phyloP scores from a whole-genome alignment of 2,113 vertebrate genomes.

The Stegastes partitus region DNA sequence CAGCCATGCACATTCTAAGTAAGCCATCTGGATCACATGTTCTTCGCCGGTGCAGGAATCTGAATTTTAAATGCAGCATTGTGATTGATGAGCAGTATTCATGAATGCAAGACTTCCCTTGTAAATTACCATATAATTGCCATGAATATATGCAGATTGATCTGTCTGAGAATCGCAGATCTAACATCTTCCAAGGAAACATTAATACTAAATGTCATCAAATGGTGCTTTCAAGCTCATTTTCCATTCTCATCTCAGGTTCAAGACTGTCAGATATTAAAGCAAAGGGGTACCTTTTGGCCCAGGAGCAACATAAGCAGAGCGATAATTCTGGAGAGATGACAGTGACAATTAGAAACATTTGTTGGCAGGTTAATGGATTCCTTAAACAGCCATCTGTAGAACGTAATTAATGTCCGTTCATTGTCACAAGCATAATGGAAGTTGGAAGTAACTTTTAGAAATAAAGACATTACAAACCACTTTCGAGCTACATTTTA shows the following conservation, averaged over 20 bases:
- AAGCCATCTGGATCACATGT: slow-evolving; percentile 40
- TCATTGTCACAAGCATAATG: slow-evolving; percentile 8
- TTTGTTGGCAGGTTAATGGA: slow-evolving; percentile 39
- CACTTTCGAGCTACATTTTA: not conserved
- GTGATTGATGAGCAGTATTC: slow-evolving; percentile 75
- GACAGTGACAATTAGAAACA: slow-evolving; percentile 31
- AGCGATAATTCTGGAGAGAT: slow-evolving; percentile 16
- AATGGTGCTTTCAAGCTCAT: slow-evolving; percentile 58
- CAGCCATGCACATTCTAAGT: slow-evolving; percentile 23
- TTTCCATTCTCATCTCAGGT: slow-evolving; percentile 47
- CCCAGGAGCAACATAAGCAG: slow-evolving; percentile 10
- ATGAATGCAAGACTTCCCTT: slow-evolving; percentile 63
- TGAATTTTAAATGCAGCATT: slow-evolving; percentile 68
- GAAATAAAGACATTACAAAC: slow-evolving; percentile 2
- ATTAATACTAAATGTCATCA: slow-evolving; percentile 63
- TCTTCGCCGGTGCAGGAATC: slow-evolving; percentile 44
- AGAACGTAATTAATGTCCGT: slow-evolving; percentile 3
- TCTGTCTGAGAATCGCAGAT: slow-evolving; percentile 56
- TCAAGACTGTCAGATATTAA: slow-evolving; percentile 47
- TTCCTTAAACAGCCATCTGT: slow-evolving; percentile 12
- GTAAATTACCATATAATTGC: slow-evolving; percentile 72
- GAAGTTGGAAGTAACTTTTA: not conserved
- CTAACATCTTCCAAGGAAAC: slow-evolving; percentile 50
- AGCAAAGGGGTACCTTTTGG: slow-evolving; percentile 32
- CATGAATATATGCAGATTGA: slow-evolving; percentile 75